These are phyloP conservation scores for Anthopleura sola DNA, from an alignment of 64 coral and sea anemone genomes.

Conservation along the genomic window DNA sequence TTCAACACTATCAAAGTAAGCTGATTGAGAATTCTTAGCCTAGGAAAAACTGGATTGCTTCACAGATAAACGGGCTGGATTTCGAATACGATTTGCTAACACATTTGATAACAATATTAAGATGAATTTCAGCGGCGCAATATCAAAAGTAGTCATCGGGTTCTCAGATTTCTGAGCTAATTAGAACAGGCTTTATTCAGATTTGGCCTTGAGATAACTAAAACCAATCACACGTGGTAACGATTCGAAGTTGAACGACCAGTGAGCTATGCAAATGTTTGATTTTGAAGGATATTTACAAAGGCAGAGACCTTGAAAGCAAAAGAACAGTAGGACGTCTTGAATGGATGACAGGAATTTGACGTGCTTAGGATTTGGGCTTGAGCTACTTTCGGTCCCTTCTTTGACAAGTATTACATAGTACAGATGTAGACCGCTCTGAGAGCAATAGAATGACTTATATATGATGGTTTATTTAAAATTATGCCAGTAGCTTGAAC, in stretches of 20 bases:
- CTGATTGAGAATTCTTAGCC: neutral
- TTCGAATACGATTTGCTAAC: neutral
- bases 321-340: neutral
- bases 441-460: neutral
- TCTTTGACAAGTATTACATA: neutral
- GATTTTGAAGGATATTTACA: neutral
- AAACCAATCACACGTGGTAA: neutral
- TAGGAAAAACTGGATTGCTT: neutral
- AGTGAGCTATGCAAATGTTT: neutral
- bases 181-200: slow-evolving; percentile 6
- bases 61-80: neutral
- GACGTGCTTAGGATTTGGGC: neutral
- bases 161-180: slow-evolving; percentile 1
- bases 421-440: neutral
- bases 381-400: neutral
- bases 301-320: neutral
- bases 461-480: neutral
- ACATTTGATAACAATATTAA: neutral
- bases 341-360: neutral
- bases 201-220: neutral
- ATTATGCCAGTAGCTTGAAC: neutral
- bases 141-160: neutral
- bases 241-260: neutral
- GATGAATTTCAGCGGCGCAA: neutral
- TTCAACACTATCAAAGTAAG: neutral